phyloP scores from a whole-genome alignment of 2,888 invertebrate species.

The Cistogaster globosa region DNA sequence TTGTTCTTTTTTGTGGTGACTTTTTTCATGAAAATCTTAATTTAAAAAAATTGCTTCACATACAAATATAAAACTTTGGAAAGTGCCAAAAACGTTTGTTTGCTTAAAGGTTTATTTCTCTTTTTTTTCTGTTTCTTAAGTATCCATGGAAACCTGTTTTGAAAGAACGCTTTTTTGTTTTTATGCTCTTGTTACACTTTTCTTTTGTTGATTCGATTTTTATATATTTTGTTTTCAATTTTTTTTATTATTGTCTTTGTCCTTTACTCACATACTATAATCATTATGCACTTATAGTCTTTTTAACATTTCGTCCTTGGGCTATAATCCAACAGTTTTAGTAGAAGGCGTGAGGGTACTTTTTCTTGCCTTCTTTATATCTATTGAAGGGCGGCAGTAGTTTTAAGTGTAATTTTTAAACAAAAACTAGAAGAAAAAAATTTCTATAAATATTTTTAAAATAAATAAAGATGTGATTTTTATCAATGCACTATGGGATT shows the following conservation, averaged over 20 bases:
- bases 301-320: slow-evolving; percentile 68
- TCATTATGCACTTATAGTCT: slow-evolving; percentile 69
- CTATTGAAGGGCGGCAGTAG: slow-evolving; percentile 12
- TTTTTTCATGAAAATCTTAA: slow-evolving; percentile 23
- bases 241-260: slow-evolving; percentile 35
- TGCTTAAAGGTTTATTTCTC: slow-evolving; percentile 40
- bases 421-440: slow-evolving; percentile 33
- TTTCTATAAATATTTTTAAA: slow-evolving; percentile 17
- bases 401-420: slow-evolving; percentile 10
- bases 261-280: slow-evolving; percentile 53
- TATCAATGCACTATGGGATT: slow-evolving; percentile 45
- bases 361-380: neutral
- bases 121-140: slow-evolving; percentile 31
- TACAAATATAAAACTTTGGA: slow-evolving; percentile 34
- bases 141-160: slow-evolving; percentile 55
- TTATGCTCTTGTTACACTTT: slow-evolving; percentile 57
- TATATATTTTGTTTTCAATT: slow-evolving; percentile 17
- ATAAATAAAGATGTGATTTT: slow-evolving; percentile 21
- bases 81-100: slow-evolving; percentile 64
- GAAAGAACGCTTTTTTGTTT: slow-evolving; percentile 50
- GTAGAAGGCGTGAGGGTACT: slow-evolving; percentile 1
- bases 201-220: slow-evolving; percentile 51
- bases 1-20: slow-evolving; percentile 10
- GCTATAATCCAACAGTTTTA: slow-evolving; percentile 42
- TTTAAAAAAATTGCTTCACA: slow-evolving; percentile 35